Evolutionary conservation across 53 echinoderm and acorn worm genomes (phyloP).

Genomic region (Mesocentrotus franciscanus): DNA sequence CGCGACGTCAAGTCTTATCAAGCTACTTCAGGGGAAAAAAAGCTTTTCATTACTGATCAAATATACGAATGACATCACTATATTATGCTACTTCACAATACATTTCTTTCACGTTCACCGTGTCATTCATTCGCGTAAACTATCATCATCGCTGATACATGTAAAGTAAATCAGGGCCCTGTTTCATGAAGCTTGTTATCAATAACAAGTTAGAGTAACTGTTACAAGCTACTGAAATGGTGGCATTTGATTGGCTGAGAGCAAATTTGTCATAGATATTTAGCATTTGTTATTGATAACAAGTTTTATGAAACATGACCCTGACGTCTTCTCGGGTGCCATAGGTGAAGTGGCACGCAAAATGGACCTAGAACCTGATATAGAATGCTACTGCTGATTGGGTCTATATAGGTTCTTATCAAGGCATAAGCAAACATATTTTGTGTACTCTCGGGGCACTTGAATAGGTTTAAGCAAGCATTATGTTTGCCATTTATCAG

Average conservation of each 20-base stretch:
- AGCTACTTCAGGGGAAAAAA: background rate
- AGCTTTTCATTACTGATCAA: background rate
- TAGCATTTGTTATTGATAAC: too few relatives aligned
- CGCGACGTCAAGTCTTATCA: background rate
- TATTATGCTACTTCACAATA: background rate
- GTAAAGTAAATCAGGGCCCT: too few relatives aligned
- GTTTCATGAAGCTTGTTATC: too few relatives aligned
- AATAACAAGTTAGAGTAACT: too few relatives aligned
- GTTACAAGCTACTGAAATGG: too few relatives aligned
- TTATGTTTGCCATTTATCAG: conserved; percentile 15
- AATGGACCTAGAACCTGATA: background rate
- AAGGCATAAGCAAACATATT: conserved; percentile 6
- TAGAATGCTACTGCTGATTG: background rate
- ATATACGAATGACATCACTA: background rate
- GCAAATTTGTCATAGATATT: too few relatives aligned
- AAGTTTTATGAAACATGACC: too few relatives aligned
- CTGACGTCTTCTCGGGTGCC: background rate
- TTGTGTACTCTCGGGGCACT: conserved; percentile 19
- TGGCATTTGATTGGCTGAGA: too few relatives aligned
- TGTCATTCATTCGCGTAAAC: background rate
- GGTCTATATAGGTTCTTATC: background rate
- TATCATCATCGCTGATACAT: too few relatives aligned
- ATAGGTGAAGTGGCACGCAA: background rate
- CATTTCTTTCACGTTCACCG: background rate
- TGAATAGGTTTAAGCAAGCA: conserved; percentile 11